Percentiles rank a stretch among this genome's conserved stretches.
Conservation (phyloP, 2,888 invertebrate genomes). For the Melanchra persicariae region DNA sequence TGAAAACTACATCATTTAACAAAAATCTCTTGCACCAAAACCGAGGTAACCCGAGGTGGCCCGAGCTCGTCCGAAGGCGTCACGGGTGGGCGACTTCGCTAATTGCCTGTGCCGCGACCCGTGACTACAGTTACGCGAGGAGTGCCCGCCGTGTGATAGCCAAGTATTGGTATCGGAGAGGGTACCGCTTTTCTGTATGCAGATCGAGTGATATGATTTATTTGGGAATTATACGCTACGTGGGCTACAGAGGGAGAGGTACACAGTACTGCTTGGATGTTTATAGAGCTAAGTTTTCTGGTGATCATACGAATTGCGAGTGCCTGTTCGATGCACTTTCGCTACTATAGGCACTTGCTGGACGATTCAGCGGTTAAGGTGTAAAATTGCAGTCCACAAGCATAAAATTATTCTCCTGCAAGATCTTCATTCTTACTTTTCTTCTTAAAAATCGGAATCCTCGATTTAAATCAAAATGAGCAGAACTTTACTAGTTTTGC, state of each 20-base stretch:
- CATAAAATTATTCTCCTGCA: no score
- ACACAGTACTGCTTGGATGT: no score
- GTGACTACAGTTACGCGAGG: constrained; percentile 79
- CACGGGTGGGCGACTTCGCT: constrained; percentile 83
- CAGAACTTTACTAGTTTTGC: no score
- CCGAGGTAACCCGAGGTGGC: constrained; percentile 66
- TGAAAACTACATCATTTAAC: no score
- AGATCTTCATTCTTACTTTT: no score
- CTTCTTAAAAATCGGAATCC: no score
- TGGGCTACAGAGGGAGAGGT: not conserved
- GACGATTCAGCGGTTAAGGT: no score
- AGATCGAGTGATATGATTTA: constrained; percentile 51
- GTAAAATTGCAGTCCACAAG: no score
- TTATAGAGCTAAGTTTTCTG: no score
- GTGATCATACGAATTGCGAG: not conserved
- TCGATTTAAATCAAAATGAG: no score
- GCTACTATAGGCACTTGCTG: not conserved
- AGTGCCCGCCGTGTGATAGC: constrained; percentile 68
- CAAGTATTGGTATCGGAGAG: constrained; percentile 52
- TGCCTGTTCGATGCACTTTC: not conserved
- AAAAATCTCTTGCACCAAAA: constrained; percentile 49
- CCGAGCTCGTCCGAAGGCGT: constrained; percentile 72
- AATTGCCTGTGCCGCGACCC: constrained; percentile 80
- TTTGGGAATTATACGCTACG: constrained; percentile 22
- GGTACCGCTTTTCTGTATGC: constrained; percentile 62